These are phyloP conservation scores for Napeogenes inachia DNA, from an alignment of 2,888 invertebrate genomes.

Conservation along the genomic window DNA sequence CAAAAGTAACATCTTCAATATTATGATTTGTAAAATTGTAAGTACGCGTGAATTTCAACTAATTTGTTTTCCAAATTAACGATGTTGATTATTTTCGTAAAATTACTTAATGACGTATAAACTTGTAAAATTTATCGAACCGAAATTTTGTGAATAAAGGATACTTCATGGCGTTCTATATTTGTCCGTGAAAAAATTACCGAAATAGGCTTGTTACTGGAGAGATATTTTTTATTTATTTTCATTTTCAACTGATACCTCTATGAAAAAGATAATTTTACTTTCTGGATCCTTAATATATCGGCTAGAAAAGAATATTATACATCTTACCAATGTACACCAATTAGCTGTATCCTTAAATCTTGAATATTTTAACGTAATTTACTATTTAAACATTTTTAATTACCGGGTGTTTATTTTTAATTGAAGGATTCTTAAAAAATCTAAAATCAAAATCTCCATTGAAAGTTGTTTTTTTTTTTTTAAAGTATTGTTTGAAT, in stretches of 20 bases:
- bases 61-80: conserved; percentile 25
- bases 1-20: too few species aligned
- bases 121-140: conserved; percentile 57
- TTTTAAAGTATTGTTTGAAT: too few species aligned
- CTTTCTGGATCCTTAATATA: background rate
- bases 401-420: conserved; percentile 25
- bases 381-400: conserved; percentile 35
- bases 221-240: too few species aligned
- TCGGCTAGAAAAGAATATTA: too few species aligned
- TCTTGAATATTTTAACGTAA: conserved; percentile 29
- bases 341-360: conserved; percentile 24
- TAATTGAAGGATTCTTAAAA: background rate
- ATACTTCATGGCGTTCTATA: background rate
- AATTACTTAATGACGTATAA: conserved; percentile 61
- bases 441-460: background rate
- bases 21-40: conserved; percentile 1
- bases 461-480: too few species aligned
- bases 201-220: too few species aligned
- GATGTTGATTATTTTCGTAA: conserved; percentile 33
- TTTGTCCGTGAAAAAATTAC: background rate
- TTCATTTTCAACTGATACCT: too few species aligned
- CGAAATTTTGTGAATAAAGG: conserved; percentile 31
- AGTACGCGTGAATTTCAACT: conserved; percentile 16
- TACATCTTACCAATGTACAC: background rate
- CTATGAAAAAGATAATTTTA: background rate